Percentiles rank a stretch among this genome's conserved stretches.
Conservation (phyloP, 2,113 vertebrate genomes). For the Varanus komodoensis region DNA sequence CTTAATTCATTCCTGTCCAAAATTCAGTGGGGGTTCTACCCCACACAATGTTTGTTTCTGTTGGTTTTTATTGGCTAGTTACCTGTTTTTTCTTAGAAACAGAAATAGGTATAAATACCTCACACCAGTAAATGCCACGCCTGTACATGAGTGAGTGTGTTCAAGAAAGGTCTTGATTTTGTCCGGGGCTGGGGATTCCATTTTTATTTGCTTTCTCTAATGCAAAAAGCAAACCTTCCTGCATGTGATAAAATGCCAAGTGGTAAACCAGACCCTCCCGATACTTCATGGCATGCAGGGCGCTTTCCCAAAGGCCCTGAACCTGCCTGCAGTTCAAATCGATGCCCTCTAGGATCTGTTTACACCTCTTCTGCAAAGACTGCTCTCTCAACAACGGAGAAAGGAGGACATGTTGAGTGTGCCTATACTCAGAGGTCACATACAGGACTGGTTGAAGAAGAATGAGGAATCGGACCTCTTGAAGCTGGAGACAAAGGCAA, state of each 20-base stretch:
- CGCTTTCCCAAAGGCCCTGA: too few relatives aligned
- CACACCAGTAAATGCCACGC: background rate
- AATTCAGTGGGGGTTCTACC: too few relatives aligned
- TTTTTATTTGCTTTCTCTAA: background rate
- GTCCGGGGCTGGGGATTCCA: background rate
- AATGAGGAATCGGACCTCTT: background rate
- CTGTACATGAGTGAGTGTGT: background rate
- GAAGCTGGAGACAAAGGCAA: background rate
- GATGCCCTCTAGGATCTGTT: background rate
- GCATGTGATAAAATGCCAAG: background rate
- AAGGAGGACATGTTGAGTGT: background rate
- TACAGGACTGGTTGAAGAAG: background rate
- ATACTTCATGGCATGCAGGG: too few relatives aligned
- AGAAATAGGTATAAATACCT: too few relatives aligned
- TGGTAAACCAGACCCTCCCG: too few relatives aligned
- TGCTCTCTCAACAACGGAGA: background rate
- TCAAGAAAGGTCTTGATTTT: background rate
- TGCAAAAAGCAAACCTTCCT: background rate
- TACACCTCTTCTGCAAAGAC: background rate
- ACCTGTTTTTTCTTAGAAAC: background rate
- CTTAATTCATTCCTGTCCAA: background rate
- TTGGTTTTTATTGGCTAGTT: background rate
- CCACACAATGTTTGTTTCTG: too few relatives aligned
- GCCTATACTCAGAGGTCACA: too few relatives aligned
- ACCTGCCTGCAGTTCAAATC: background rate